Conservation (phyloP, 2,113 vertebrate genomes). For the Xenopus borealis region DNA sequence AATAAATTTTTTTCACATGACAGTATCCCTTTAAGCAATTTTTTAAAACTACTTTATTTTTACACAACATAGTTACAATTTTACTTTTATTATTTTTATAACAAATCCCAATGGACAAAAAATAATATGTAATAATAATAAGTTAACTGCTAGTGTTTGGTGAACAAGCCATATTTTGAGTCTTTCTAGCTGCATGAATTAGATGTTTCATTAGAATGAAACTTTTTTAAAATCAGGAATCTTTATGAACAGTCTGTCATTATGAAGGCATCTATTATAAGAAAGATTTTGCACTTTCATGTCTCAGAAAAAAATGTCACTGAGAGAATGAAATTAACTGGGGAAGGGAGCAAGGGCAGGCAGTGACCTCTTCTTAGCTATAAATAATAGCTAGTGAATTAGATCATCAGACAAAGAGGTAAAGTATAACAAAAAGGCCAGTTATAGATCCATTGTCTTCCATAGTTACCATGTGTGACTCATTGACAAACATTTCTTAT, state of each 20-base stretch:
- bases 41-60: too few species aligned
- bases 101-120: too few species aligned
- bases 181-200: constrained; percentile 5
- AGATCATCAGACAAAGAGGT: constrained; percentile 69
- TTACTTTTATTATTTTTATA: too few species aligned
- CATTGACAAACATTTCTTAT: constrained; percentile 61
- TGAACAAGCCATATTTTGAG: too few species aligned
- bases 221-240: constrained; percentile 17
- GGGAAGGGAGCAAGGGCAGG: constrained; percentile 26
- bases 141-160: too few species aligned
- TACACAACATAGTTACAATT: too few species aligned
- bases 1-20: too few species aligned
- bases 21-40: too few species aligned
- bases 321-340: constrained; percentile 18
- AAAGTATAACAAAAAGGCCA: constrained; percentile 56
- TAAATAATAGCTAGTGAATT: constrained; percentile 70
- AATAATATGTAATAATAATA: too few species aligned
- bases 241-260: constrained; percentile 20
- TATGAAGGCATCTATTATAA: constrained; percentile 24
- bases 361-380: constrained; percentile 49
- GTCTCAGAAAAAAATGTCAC: constrained; percentile 22
- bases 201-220: constrained; percentile 20
- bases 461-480: constrained; percentile 66
- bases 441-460: constrained; percentile 66
- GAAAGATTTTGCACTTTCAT: constrained; percentile 17